Evolutionary conservation across 2,113 vertebrate genomes (phyloP).

Genomic region (Orcinus orca): DNA sequence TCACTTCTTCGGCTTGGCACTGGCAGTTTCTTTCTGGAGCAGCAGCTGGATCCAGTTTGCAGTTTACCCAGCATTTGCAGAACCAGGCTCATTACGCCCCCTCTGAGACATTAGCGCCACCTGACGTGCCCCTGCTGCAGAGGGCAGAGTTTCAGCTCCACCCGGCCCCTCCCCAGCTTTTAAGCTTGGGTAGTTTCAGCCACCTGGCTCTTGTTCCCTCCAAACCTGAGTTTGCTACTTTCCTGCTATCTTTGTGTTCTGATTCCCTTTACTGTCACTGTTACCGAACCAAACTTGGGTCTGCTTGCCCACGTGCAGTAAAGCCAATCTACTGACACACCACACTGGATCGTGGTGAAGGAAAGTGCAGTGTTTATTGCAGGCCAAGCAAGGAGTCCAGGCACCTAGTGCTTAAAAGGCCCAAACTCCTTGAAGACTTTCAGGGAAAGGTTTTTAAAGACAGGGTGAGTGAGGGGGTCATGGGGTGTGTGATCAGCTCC

Average conservation of each 20-base stretch:
- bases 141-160: background rate
- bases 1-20: background rate
- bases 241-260: background rate
- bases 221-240: background rate
- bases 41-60: background rate
- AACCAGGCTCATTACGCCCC: rapidly evolving
- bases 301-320: background rate
- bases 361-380: background rate
- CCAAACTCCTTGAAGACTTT: background rate
- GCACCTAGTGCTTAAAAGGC: background rate
- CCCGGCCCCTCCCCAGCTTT: background rate
- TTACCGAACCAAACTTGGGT: background rate
- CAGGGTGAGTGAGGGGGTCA: background rate
- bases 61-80: background rate
- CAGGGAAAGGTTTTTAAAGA: background rate
- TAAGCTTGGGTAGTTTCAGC: background rate
- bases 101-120: background rate
- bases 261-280: background rate
- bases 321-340: background rate
- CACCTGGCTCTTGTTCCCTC: background rate
- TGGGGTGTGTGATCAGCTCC: background rate
- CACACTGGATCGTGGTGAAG: rapidly evolving
- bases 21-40: background rate
- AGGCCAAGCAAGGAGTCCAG: background rate
- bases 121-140: background rate